phyloP scores from a whole-genome alignment of 1,140 invertebrate species.

The Eumeta japonica region DNA sequence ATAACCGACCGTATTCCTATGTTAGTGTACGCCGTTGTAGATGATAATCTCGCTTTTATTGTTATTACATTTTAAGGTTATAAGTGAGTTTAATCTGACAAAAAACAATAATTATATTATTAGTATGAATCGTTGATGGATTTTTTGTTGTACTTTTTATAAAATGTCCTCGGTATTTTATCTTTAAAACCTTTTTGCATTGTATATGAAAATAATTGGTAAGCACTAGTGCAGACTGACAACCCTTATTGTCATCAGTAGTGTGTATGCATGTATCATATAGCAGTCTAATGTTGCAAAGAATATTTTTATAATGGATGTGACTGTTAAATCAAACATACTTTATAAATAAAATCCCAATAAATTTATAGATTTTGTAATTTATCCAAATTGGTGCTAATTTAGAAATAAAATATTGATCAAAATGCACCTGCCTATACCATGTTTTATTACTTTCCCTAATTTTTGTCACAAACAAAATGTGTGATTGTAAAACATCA shows the following conservation, averaged over 20 bases:
- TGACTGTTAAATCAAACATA: constrained; percentile 40
- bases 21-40: constrained; percentile 20
- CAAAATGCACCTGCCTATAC: too few relatives aligned
- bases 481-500: too few relatives aligned
- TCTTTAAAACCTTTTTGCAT: too few relatives aligned
- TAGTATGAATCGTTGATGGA: constrained; percentile 33
- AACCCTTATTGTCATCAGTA: too few relatives aligned
- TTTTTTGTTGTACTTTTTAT: constrained; percentile 44
- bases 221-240: too few relatives aligned
- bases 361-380: constrained; percentile 27
- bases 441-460: too few relatives aligned
- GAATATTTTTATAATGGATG: constrained; percentile 55
- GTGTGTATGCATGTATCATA: too few relatives aligned
- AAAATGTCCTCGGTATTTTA: too few relatives aligned
- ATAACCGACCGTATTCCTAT: constrained; percentile 18
- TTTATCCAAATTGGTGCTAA: constrained; percentile 46
- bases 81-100: constrained; percentile 31
- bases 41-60: constrained; percentile 38
- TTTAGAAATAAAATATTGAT: constrained; percentile 21
- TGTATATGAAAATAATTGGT: too few relatives aligned
- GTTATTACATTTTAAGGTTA: constrained; percentile 32
- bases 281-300: constrained; percentile 41
- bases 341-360: constrained; percentile 45
- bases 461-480: too few relatives aligned
- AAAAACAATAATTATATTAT: constrained; percentile 22